phyloP scores from a whole-genome alignment of 2,113 vertebrate genomes.

The Thomomys bottae region DNA sequence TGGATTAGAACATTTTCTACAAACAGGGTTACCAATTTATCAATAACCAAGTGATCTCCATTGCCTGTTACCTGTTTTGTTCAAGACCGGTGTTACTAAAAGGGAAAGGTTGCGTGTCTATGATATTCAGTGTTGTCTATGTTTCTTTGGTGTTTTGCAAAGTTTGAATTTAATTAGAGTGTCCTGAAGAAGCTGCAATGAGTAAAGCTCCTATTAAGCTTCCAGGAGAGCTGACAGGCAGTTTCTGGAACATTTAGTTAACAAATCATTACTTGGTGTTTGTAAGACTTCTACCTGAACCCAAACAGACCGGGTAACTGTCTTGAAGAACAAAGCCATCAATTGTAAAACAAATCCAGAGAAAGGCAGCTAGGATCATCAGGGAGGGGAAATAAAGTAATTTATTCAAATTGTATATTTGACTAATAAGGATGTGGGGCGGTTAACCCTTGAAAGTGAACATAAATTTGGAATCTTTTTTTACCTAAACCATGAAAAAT shows the following conservation, averaged over 20 bases:
- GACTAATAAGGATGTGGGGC: constrained; percentile 40
- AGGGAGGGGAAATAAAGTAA: constrained; percentile 74
- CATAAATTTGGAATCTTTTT: constrained; percentile 59
- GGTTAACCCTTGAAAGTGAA: constrained; percentile 27
- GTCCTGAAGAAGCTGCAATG: constrained; percentile 49
- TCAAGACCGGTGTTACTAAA: background rate
- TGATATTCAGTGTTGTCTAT: background rate
- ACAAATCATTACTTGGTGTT: constrained; percentile 75
- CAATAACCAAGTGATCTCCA: background rate
- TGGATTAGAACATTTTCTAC: constrained; percentile 10
- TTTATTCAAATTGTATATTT: constrained; percentile 72
- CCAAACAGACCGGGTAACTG: constrained; percentile 73
- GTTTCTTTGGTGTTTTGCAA: background rate
- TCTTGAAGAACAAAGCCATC: constrained; percentile 79
- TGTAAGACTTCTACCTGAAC: constrained; percentile 73
- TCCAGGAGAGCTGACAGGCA: constrained; percentile 63
- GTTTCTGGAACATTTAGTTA: constrained; percentile 67
- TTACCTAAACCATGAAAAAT: background rate
- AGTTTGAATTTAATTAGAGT: constrained; percentile 67
- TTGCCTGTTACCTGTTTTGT: background rate
- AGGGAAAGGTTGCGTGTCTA: background rate
- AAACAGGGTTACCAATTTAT: background rate
- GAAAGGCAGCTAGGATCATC: constrained; percentile 71
- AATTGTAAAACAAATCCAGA: constrained; percentile 69
- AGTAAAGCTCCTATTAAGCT: constrained; percentile 32